phyloP scores from a whole-genome alignment of 1,140 invertebrate genomes.

The Xylocopa sonorina region DNA sequence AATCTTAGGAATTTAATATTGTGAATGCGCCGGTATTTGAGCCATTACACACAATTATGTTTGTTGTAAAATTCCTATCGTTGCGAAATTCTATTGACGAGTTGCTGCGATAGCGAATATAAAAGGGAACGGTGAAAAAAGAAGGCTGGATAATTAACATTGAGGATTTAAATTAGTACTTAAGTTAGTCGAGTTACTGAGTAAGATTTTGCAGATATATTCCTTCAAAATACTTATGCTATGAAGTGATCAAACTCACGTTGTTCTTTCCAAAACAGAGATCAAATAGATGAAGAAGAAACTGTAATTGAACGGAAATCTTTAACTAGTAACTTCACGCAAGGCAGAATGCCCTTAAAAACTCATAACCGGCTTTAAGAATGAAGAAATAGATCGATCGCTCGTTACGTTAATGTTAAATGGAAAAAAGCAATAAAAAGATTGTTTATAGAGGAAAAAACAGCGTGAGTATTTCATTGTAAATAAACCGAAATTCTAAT shows the following conservation, averaged over 20 bases:
- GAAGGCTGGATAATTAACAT: neutral
- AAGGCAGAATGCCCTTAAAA: neutral
- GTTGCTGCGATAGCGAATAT: conserved; percentile 19
- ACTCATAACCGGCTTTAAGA: neutral
- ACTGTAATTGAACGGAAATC: neutral
- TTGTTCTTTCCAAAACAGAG: conserved; percentile 25
- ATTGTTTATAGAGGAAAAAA: conserved; percentile 27
- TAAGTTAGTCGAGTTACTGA: conserved; percentile 46
- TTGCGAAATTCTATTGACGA: neutral
- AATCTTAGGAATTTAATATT: conserved; percentile 65
- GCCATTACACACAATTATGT: neutral
- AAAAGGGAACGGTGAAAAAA: conserved; percentile 12
- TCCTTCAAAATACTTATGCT: conserved; percentile 22
- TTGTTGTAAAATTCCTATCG: conserved; percentile 14
- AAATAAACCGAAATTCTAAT: conserved; percentile 58
- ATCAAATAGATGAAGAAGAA: neutral
- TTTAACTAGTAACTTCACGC: neutral
- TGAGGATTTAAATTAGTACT: conserved; percentile 44
- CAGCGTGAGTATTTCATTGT: conserved; percentile 44
- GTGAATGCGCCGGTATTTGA: conserved; percentile 66
- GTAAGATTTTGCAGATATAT: conserved; percentile 43
- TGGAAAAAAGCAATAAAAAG: neutral
- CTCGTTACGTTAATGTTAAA: neutral
- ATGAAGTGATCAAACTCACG: conserved; percentile 16
- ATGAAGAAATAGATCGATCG: no score